A percentile compares a stretch with the other conserved stretches of the same genome.
Evolutionary conservation across 2,888 invertebrate species (phyloP).

Genomic region (Prenolepis imparis): DNA sequence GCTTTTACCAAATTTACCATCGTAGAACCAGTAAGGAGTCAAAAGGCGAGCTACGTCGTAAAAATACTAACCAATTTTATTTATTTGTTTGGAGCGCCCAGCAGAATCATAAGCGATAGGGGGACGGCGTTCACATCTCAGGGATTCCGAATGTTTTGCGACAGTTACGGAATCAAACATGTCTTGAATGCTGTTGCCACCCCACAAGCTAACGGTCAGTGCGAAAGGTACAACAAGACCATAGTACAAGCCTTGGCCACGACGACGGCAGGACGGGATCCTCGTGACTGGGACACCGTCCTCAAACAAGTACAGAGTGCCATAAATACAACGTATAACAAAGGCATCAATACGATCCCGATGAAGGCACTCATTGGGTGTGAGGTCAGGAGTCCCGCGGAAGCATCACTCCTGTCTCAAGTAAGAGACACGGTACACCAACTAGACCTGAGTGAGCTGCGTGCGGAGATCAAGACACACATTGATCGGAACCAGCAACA

Average conservation of each 20-base stretch:
- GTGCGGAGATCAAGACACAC: not conserved
- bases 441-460: not conserved
- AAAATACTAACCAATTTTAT: not conserved
- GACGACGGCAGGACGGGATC: constrained; percentile 7
- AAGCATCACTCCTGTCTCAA: not conserved
- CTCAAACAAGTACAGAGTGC: constrained; percentile 40
- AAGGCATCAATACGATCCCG: constrained; percentile 21
- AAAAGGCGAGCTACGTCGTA: not conserved
- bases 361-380: constrained; percentile 22
- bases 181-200: not conserved
- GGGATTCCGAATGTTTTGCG: not conserved
- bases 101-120: constrained; percentile 34
- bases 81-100: not conserved
- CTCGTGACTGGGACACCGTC: not conserved
- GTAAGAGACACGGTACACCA: not conserved
- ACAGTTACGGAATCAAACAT: not conserved
- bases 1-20: constrained; percentile 23
- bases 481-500: not conserved
- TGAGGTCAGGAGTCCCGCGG: not conserved
- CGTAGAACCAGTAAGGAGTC: constrained; percentile 1
- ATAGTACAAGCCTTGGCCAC: constrained; percentile 20
- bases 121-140: constrained; percentile 22
- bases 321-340: constrained; percentile 29
- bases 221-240: constrained; percentile 15
- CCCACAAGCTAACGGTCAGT: constrained; percentile 5